phyloP scores from a whole-genome alignment of 2,797 vertebrate genomes.

The Onychomys torridus region DNA sequence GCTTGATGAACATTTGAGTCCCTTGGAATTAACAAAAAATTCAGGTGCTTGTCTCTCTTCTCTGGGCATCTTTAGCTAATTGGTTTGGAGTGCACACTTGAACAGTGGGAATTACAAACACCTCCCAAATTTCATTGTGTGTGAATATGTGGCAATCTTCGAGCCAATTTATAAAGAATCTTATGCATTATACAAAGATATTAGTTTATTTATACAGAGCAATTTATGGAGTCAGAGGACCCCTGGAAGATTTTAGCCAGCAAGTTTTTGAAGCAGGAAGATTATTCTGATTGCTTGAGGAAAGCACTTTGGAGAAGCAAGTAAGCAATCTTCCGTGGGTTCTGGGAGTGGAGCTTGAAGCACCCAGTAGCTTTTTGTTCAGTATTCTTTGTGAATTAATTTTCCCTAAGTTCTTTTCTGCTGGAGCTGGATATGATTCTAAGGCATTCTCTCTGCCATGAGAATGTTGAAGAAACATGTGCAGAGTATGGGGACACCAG shows the following conservation, averaged over 20 bases:
- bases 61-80: neutral
- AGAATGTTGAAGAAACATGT: neutral
- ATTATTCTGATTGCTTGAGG: neutral
- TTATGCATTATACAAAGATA: neutral
- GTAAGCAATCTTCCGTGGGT: neutral
- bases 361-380: neutral
- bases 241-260: conserved; percentile 10
- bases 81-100: neutral
- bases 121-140: neutral
- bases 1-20: neutral
- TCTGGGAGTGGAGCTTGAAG: neutral
- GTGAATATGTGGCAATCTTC: neutral
- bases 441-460: neutral
- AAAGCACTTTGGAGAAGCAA: neutral
- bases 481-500: neutral
- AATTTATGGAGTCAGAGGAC: neutral
- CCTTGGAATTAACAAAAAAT: neutral
- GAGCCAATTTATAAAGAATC: neutral
- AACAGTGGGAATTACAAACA: neutral
- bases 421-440: neutral
- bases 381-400: neutral
- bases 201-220: neutral
- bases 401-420: neutral
- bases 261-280: neutral
- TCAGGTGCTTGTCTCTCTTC: neutral